Evolutionary conservation across 1,140 invertebrate species (phyloP), one percentile per base, ranked within the genome.

Genomic region (Drosophila bocqueti): DNA sequence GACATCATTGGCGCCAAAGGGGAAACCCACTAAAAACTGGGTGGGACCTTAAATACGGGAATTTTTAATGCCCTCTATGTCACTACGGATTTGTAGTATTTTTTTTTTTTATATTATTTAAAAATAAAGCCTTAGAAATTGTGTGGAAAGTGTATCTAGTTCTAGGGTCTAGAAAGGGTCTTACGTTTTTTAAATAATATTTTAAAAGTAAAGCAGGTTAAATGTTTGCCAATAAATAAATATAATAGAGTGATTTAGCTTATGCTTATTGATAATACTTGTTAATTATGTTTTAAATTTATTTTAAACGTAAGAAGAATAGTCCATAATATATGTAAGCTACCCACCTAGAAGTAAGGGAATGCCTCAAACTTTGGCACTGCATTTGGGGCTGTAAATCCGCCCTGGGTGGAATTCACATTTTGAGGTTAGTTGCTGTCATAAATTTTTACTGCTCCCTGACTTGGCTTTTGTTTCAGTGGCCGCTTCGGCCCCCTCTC

Each of bases 361-460:
- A 38, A 55, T 43, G 8, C 16, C 36, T 47, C 52, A 79, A 90
- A 84, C 55, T 89, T 84, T 79, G 62, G 64, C 68, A 29, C 60
- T 46, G 66, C 84, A 68, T 62, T 79, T 68, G 40, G 59, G 71
- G 69, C 66, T 26, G 78, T 84, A 89, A 89, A 84, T 45, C 82
- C 63, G 81, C 50, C 73, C 73, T 62, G 84, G 61, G 54, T 71
- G 74, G 68, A 77, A 79, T 79, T 79, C 76, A 59, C 76, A 72
- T 75, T 87, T 84, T 89, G 85, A 81, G 84, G 85, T 89, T 89
- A 90, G 81, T 90, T 89, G 81, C 85, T 89, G 85, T 84, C 85
- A 89, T 89, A 89, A 90, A 90, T 89, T 89, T 89, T 90, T 81
- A 89, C 69, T 84, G 78, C 69, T 54, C 64, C 59, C 64, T 34